These are phyloP conservation scores for Drosophila subquinaria DNA, from an alignment of 2,888 invertebrate genomes.

Conservation along the genomic window DNA sequence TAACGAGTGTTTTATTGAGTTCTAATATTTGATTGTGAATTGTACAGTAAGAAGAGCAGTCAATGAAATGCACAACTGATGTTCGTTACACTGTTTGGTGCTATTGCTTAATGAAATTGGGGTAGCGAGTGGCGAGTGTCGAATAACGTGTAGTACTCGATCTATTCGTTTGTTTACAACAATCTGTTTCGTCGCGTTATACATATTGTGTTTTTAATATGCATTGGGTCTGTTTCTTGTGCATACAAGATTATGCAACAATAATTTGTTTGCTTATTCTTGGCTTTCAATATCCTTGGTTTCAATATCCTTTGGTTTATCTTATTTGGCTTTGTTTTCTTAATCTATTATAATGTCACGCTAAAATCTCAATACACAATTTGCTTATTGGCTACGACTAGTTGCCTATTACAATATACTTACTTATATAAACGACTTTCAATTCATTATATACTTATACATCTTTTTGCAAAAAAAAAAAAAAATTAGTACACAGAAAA, in stretches of 20 bases:
- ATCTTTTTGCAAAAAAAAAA: slow-evolving; percentile 39
- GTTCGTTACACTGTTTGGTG: neutral
- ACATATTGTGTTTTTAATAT: slow-evolving; percentile 32
- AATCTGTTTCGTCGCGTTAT: slow-evolving; percentile 44
- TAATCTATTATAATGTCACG: slow-evolving; percentile 47
- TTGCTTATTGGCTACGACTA: slow-evolving; percentile 69
- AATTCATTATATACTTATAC: slow-evolving; percentile 28
- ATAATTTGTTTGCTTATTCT: slow-evolving; percentile 25
- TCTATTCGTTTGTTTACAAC: slow-evolving; percentile 47
- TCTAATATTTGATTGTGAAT: neutral
- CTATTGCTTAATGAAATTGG: neutral
- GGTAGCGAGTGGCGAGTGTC: slow-evolving; percentile 13
- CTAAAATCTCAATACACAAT: slow-evolving; percentile 76
- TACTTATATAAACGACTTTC: slow-evolving; percentile 26
- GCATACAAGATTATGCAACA: slow-evolving; percentile 47
- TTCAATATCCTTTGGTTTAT: slow-evolving; percentile 6
- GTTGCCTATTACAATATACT: slow-evolving; percentile 62
- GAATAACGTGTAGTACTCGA: slow-evolving; percentile 20
- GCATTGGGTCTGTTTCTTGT: slow-evolving; percentile 27
- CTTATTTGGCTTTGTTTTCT: slow-evolving; percentile 7
- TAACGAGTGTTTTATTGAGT: slow-evolving; percentile 10
- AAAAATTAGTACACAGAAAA: slow-evolving; percentile 63
- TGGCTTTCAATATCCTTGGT: neutral
- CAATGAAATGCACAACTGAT: slow-evolving; percentile 10
- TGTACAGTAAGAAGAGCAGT: neutral